Conservation (phyloP, 2,888 invertebrate genomes). For the Balanococcus diminutus region DNA sequence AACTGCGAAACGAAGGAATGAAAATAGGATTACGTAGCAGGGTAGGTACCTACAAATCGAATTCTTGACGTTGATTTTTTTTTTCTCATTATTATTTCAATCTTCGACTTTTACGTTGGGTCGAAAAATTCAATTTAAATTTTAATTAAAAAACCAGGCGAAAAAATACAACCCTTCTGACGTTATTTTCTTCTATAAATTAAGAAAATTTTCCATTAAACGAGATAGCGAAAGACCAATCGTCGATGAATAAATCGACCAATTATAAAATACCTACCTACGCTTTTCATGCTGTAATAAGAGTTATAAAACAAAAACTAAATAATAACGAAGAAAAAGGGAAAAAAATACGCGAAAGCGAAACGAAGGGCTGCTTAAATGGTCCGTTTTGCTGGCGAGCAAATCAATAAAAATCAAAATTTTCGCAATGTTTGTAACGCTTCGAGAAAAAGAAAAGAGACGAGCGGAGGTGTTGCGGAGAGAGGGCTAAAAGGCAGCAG, state of each 20-base stretch:
- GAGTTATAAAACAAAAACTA: not conserved
- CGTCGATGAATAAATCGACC: not conserved
- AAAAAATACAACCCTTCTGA: not conserved
- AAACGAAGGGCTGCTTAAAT: not conserved
- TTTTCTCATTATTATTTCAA: not conserved
- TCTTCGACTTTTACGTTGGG: not conserved
- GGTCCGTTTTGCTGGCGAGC: slow-evolving; percentile 9
- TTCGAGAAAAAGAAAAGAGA: not conserved
- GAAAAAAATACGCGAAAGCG: not conserved
- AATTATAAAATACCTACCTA: too few species aligned
- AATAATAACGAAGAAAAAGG: not conserved
- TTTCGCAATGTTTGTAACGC: slow-evolving; percentile 3
- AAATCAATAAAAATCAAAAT: slow-evolving; percentile 38
- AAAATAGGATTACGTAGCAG: too few species aligned
- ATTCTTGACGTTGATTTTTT: not conserved
- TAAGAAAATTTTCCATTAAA: not conserved
- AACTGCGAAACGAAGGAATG: not conserved
- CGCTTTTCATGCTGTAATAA: not conserved
- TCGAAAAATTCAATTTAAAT: slow-evolving; percentile 1
- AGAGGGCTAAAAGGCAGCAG: not conserved
- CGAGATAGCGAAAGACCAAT: not conserved
- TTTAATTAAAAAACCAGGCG: not conserved
- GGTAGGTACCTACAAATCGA: not conserved
- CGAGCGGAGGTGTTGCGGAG: not conserved
- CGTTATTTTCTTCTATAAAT: not conserved